Evolutionary conservation across 2,113 vertebrate species (phyloP), one percentile per base, ranked within the genome.

Genomic region (Tetraodon nigroviridis): DNA sequence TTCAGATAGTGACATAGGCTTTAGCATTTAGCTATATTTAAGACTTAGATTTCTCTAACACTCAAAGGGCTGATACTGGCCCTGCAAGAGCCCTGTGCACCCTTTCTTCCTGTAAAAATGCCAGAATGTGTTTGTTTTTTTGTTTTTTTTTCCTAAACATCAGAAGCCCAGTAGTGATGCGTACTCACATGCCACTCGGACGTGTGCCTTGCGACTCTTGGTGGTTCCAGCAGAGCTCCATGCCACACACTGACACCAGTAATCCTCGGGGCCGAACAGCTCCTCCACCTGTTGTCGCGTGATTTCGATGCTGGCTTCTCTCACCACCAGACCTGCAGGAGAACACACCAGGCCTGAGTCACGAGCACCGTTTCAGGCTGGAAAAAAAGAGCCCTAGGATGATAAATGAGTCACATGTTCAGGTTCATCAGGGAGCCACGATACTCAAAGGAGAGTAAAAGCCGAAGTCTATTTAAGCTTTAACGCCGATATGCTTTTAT

Each of bases 191-290:
- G 95, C 95, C 0, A 97, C 95, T 75, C 94, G 93, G 61, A 97
- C 93, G 0, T 97, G 93, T 44, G 95, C 94, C 58, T 97, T 97
- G 15, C 95, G 91, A 80, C 95, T 98, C 83, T 98, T 98, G 24
- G 94, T 98, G 69, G 95, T 98, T 61, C 95, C 95, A 0, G 95
- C 93, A 0, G 95, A 96, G 87, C 95, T 98, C 95, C 95, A 98
- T 67, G 95, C 95, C 11, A 98, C 95, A 3, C 95, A 98, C 86
- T 98, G 95, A 83, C 95, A 98, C 95, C 95, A 98, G 84, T 93
- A 98, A 79, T 96, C 94, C 78, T 97, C 95, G 0, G 93, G 93
- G 0, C 94, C 94, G 0, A 97, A 97, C 54, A 96, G 89, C 81
- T 97, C 94, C 78, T 98, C 95, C 0, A 98, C 95, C 58, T 98